A percentile compares a stretch with the other conserved stretches of the same genome.
Conservation (phyloP, 2,888 invertebrate genomes). For the Eupeodes luniger region DNA sequence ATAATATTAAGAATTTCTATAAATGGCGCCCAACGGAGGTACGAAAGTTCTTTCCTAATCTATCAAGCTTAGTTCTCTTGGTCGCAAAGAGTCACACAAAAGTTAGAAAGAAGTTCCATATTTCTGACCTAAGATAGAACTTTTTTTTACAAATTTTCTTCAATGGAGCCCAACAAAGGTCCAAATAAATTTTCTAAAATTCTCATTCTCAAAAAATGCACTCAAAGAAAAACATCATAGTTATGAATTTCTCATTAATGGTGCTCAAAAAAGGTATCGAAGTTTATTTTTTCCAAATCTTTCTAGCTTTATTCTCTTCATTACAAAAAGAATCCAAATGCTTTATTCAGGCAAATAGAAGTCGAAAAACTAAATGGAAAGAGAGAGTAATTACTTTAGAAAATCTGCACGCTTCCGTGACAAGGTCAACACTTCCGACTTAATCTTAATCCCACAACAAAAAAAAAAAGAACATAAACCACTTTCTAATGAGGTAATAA, state of each 20-base stretch:
- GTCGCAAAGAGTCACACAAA: too few relatives aligned
- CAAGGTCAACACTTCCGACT: neutral
- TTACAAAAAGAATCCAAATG: neutral
- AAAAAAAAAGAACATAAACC: conserved; percentile 27
- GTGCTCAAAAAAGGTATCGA: neutral
- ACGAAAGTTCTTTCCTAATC: too few relatives aligned
- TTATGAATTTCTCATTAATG: neutral
- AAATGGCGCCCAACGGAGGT: too few relatives aligned
- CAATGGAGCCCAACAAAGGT: too few relatives aligned
- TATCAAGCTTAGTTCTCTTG: too few relatives aligned
- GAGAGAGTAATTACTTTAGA: neutral
- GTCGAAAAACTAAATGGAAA: neutral
- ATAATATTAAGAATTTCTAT: too few relatives aligned
- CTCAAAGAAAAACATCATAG: too few relatives aligned
- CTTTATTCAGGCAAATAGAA: neutral
- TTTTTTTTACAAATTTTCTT: too few relatives aligned
- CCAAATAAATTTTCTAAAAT: too few relatives aligned
- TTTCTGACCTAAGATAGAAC: too few relatives aligned
- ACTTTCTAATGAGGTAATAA: conserved; percentile 63
- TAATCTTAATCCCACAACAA: neutral
- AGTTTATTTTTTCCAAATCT: neutral
- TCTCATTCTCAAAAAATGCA: too few relatives aligned
- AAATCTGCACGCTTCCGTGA: neutral
- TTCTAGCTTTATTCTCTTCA: neutral
- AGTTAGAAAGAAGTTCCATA: too few relatives aligned